These are phyloP conservation scores for Sciurus niger DNA, from an alignment of 2,113 vertebrate species.

Conservation along the genomic window DNA sequence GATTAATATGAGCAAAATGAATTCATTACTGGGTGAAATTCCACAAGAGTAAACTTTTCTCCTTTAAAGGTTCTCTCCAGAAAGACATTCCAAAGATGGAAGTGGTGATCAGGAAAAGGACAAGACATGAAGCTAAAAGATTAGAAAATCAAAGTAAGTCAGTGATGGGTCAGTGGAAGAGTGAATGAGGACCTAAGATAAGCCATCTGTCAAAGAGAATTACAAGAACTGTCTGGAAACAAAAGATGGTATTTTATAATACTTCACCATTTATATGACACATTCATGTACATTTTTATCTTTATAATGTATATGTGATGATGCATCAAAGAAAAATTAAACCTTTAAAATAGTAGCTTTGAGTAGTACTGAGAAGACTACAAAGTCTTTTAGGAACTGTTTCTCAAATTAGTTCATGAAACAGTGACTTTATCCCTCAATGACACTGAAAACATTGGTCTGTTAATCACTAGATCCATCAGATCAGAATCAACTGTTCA, in stretches of 20 bases:
- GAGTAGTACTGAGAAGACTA: not conserved
- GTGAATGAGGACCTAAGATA: not conserved
- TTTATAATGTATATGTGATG: not conserved
- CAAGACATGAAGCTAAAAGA: not conserved
- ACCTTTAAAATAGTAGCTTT: not conserved
- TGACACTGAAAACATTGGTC: not conserved
- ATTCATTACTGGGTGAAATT: not conserved
- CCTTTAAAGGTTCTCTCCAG: not conserved
- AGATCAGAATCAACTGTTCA: not conserved
- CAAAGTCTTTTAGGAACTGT: not conserved
- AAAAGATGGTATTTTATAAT: not conserved
- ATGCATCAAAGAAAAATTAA: constrained; percentile 56
- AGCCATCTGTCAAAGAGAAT: not conserved
- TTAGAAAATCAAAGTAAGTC: constrained; percentile 37
- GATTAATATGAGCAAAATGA: constrained; percentile 27
- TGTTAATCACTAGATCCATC: not conserved
- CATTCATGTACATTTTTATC: not conserved
- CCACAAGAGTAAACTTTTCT: not conserved
- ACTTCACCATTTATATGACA: not conserved
- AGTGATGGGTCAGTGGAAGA: not conserved
- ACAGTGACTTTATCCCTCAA: not conserved
- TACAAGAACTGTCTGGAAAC: not conserved
- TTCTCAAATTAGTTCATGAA: not conserved
- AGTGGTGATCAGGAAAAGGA: not conserved
- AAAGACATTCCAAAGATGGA: not conserved